A percentile compares a stretch with the other conserved stretches of the same genome.
phyloP scores from a whole-genome alignment of 2,797 vertebrate genomes.

The Tolypeutes matacus region DNA sequence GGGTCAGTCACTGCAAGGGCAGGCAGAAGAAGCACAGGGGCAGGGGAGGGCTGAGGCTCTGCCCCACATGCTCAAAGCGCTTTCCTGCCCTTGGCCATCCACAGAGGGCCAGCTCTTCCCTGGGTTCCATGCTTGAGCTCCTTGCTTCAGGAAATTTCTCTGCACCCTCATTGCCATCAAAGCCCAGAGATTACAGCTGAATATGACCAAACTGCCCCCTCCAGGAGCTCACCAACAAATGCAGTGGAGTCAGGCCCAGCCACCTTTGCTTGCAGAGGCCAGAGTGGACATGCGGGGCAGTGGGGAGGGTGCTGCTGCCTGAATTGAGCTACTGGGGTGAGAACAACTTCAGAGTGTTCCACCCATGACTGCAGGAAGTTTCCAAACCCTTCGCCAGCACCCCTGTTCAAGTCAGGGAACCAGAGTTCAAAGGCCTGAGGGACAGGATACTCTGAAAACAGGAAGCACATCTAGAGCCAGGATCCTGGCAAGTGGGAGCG shows the following conservation, averaged over 20 bases:
- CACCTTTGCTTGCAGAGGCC: not conserved
- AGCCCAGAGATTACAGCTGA: not conserved
- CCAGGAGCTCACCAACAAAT: not conserved
- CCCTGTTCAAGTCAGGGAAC: not conserved
- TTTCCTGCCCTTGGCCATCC: not conserved
- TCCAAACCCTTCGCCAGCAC: slow-evolving; percentile 30
- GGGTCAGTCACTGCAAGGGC: fast-evolving
- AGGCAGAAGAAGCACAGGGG: not conserved
- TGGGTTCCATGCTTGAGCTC: not conserved
- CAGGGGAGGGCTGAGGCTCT: not conserved
- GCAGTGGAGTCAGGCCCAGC: too few species aligned
- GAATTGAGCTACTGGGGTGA: not conserved
- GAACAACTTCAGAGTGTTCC: not conserved
- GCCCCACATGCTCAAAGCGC: not conserved
- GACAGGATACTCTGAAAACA: not conserved
- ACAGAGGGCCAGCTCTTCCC: not conserved
- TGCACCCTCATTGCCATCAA: not conserved
- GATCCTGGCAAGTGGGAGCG: not conserved
- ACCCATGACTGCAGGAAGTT: not conserved
- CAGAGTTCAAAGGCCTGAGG: not conserved
- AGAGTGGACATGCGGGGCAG: not conserved
- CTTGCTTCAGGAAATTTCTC: not conserved
- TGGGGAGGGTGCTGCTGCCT: too few species aligned
- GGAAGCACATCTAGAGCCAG: not conserved
- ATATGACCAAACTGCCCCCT: not conserved